Evolutionary conservation across 2,113 vertebrate species (phyloP), one percentile per base, ranked within the genome.

Genomic region (Myanophis thanlyinensis): DNA sequence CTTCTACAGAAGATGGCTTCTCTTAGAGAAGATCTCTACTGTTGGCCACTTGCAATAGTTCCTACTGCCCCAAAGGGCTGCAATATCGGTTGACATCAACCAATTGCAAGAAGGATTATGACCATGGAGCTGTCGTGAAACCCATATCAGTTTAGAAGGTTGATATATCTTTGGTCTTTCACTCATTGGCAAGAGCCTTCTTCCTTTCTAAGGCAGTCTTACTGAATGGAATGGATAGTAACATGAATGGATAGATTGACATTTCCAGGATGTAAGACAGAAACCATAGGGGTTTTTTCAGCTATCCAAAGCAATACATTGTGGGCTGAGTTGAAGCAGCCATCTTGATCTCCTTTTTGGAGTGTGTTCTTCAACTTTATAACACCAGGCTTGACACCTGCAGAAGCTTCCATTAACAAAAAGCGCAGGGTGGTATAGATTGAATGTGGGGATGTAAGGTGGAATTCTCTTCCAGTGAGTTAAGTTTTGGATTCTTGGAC

Each of bases 311-410:
- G 92, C 93, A 92, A 62, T 56, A 87, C 1, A 13, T 56, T 62
- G n/a, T 93, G 89, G 48, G 92, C 90, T 59, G 89, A 85, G 88
- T 89, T 0, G 6, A 89, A 89, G 93, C 53, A 5, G 91, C 91
- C 94, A 92, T 94, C 40, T 94, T 88, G 91, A 87, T 87, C 62
- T 95, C 94, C 93, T 95, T 94, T 89, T 93, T 94, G 91, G 95
- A 94, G 93, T 93, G 90, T 96, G 94, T 93, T 93, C 94, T 44
- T 93, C 30, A 80, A 92, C 49, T 85, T 46, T 88, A 54, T 80
- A 91, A 89, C 90, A 92, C 92, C 90, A 93, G 92, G 92, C 94
- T 90, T 40, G 85, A 88, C 91, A 92, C 92, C 89, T 95, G 93
- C 54, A 67, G 30, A 93, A 93, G 93, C 93, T 93, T 93, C 92